Evolutionary conservation across 30 jellyfish, hydroid and myxozoan genomes (phyloP).

Genomic region (Aurelia aurita complex sp. Pacific): DNA sequence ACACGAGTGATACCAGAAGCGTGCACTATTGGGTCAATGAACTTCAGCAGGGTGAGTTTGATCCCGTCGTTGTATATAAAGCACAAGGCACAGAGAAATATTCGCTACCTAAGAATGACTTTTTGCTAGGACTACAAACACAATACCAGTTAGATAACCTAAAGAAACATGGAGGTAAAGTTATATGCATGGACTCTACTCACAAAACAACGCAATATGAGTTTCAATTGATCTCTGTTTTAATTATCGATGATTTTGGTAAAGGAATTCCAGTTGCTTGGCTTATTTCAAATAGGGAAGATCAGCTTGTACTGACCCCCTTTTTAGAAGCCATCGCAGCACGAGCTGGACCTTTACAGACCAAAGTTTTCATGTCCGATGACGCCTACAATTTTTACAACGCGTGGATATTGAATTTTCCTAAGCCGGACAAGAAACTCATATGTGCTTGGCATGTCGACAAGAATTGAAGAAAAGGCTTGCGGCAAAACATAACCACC

Average conservation of each 20-base stretch:
- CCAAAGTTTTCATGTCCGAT: conserved; percentile 43
- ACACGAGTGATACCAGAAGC: conserved; percentile 26
- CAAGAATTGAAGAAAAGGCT: conserved; percentile 34
- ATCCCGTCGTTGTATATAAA: conserved; percentile 35
- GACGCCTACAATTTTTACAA: conserved; percentile 49
- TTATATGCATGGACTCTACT: conserved; percentile 32
- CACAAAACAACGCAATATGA: conserved; percentile 48
- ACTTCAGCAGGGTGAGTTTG: conserved; percentile 34
- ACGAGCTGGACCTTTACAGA: conserved; percentile 20
- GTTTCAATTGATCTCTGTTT: conserved; percentile 31
- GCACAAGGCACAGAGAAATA: conserved; percentile 22
- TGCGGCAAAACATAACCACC: conserved; percentile 20
- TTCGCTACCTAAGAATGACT: conserved; percentile 18
- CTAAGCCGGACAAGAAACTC: conserved; percentile 26
- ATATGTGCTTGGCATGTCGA: conserved; percentile 59
- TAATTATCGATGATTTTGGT: conserved; percentile 46
- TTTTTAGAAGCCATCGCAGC: conserved; percentile 47
- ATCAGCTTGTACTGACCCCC: conserved; percentile 39
- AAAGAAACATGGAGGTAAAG: neutral
- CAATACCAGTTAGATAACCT: conserved; percentile 13
- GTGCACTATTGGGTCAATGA: conserved; percentile 57
- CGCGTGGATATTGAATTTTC: conserved; percentile 37
- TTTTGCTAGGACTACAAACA: conserved; percentile 19
- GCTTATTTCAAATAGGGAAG: conserved; percentile 48
- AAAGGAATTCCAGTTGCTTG: conserved; percentile 37